Evolutionary conservation across 2,888 invertebrate species (phyloP).

Genomic region (Dioctria linearis): DNA sequence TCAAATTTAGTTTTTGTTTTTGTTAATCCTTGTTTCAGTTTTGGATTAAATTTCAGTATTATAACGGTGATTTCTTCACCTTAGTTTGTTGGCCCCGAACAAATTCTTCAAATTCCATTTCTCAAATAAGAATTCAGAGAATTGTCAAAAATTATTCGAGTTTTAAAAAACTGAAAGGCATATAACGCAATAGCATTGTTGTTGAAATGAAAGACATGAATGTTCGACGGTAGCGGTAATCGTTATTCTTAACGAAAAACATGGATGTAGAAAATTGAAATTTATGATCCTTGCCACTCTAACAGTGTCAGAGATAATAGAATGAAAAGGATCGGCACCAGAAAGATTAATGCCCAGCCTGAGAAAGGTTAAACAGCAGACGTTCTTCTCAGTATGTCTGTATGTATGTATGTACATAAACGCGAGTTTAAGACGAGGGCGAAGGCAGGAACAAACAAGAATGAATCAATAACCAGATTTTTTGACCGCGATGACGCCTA

Average conservation of each 20-base stretch:
- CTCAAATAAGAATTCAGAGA: conserved; percentile 4
- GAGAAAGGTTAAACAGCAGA: conserved; percentile 51
- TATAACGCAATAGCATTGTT: conserved; percentile 36
- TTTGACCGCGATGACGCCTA: conserved; percentile 36
- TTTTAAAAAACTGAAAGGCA: background rate
- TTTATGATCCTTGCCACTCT: conserved; percentile 50
- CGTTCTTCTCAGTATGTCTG: background rate
- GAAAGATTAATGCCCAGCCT: conserved; percentile 52
- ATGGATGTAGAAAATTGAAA: conserved; percentile 51
- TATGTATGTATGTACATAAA: background rate
- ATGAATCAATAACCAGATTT: conserved; percentile 46
- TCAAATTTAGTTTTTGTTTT: too few species aligned
- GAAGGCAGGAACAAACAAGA: conserved; percentile 46
- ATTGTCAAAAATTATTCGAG: conserved; percentile 6
- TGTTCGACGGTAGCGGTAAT: conserved; percentile 52
- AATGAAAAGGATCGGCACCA: conserved; percentile 48
- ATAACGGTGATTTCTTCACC: too few species aligned
- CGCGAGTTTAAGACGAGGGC: conserved; percentile 35
- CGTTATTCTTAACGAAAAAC: conserved; percentile 46
- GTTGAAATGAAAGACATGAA: conserved; percentile 24
- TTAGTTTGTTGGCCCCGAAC: background rate
- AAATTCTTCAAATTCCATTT: background rate
- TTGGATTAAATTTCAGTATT: too few species aligned
- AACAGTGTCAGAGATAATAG: conserved; percentile 40
- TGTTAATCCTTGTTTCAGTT: too few species aligned